Percentiles rank a stretch among this genome's conserved stretches.
phyloP scores from a whole-genome alignment of 2,113 vertebrate species.

The Corythoichthys intestinalis region DNA sequence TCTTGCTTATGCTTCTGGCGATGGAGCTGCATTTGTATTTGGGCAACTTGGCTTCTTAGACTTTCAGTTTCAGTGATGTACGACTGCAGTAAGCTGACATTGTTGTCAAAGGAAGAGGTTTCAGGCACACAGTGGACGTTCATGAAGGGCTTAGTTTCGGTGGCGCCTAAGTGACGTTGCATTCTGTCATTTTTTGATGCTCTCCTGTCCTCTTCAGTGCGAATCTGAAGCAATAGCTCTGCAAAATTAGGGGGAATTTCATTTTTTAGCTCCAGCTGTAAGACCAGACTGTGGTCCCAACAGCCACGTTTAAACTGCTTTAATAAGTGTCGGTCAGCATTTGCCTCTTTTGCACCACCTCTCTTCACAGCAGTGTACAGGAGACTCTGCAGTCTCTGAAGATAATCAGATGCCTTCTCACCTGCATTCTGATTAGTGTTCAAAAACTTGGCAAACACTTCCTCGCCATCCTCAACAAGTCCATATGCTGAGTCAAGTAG shows the following conservation, averaged over 20 bases:
- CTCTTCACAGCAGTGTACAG: neutral
- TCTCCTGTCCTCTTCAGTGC: neutral
- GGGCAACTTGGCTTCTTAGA: neutral
- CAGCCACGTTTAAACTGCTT: constrained; percentile 1
- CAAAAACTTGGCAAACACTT: neutral
- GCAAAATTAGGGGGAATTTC: neutral
- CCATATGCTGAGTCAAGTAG: constrained; percentile 1
- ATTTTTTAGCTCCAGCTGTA: neutral
- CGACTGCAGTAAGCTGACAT: neutral
- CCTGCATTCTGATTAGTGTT: neutral
- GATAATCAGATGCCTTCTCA: neutral
- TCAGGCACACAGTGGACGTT: neutral
- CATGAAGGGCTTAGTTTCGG: neutral
- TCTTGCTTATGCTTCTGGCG: neutral
- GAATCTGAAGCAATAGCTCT: neutral
- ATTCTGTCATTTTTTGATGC: neutral
- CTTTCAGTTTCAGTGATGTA: constrained; percentile 7
- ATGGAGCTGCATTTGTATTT: neutral
- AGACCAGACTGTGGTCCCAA: neutral
- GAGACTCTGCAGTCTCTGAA: neutral
- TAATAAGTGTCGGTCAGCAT: neutral
- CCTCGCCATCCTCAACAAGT: constrained; percentile 1
- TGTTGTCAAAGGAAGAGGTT: neutral
- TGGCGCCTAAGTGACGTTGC: neutral
- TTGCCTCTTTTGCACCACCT: neutral